Conservation (phyloP, 2,797 vertebrate species). For the Stomatorhinus walkeri region DNA sequence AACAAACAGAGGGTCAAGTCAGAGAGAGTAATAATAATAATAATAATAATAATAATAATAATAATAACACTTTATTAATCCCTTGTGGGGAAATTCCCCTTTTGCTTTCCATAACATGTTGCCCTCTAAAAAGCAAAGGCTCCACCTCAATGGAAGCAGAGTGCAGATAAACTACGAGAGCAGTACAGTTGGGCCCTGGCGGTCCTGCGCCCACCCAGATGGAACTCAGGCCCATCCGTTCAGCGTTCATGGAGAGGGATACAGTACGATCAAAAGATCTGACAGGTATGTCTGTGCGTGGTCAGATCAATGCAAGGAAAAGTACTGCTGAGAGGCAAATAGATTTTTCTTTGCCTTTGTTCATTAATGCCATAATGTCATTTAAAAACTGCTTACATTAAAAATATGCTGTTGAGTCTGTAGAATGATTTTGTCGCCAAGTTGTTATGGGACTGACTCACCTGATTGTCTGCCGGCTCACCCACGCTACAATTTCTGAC, state of each 20-base stretch:
- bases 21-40: not conserved
- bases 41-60: not conserved
- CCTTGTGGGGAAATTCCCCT: not conserved
- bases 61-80: not conserved
- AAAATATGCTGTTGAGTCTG: not conserved
- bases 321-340: not conserved
- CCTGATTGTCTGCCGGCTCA: not conserved
- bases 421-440: not conserved
- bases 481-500: not conserved
- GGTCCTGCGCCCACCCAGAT: not conserved
- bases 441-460: not conserved
- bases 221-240: not conserved
- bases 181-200: not conserved
- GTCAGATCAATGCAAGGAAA: not conserved
- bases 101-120: not conserved
- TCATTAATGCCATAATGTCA: not conserved
- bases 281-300: not conserved
- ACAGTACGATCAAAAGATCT: not conserved
- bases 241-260: not conserved
- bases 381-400: not conserved
- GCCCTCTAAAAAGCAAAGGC: not conserved
- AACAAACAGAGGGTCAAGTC: not conserved
- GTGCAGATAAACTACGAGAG: not conserved
- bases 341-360: not conserved
- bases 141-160: not conserved